These are phyloP conservation scores for Gallinago stenura DNA, from an alignment of 2,797 vertebrate genomes.

Conservation along the genomic window DNA sequence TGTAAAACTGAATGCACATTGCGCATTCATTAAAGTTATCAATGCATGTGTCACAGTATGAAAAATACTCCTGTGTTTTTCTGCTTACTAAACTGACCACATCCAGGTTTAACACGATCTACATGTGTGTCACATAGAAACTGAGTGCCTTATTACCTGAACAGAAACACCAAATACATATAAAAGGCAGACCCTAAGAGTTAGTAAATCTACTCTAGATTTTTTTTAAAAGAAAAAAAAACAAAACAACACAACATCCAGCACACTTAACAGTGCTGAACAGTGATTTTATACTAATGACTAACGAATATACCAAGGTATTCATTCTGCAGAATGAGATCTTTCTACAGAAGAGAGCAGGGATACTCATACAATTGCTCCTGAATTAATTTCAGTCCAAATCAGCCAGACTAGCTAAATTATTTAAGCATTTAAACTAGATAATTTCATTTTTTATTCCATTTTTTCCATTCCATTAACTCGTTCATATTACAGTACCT, in stretches of 20 bases:
- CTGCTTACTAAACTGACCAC: background rate
- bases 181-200: background rate
- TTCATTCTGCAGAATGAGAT: background rate
- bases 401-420: background rate
- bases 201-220: background rate
- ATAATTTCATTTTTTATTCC: background rate
- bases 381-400: background rate
- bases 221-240: no score
- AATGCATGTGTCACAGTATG: background rate
- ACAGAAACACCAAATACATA: background rate
- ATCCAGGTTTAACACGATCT: background rate
- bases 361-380: background rate
- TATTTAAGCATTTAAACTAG: background rate
- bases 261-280: background rate
- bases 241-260: background rate
- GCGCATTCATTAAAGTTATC: background rate
- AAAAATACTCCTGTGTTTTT: background rate
- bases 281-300: background rate
- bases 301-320: background rate
- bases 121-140: background rate
- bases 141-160: background rate
- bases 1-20: background rate
- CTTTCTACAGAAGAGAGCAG: background rate
- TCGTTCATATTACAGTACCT: background rate
- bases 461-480: background rate